phyloP scores from a whole-genome alignment of 2,113 vertebrate genomes.

The Ahaetulla prasina region DNA sequence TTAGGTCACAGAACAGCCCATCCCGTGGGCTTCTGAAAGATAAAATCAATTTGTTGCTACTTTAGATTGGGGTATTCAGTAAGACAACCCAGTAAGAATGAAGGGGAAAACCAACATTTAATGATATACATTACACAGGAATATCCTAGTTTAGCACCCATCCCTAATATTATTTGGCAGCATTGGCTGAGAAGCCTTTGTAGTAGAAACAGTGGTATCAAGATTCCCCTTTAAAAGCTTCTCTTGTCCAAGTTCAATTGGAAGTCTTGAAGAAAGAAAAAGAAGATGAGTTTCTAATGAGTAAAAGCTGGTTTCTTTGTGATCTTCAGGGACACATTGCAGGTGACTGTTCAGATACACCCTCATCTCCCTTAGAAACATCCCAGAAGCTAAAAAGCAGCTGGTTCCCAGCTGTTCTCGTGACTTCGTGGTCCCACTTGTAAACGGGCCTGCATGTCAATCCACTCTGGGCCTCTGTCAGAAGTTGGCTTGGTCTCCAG shows the following conservation, averaged over 20 bases:
- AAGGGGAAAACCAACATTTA: background rate
- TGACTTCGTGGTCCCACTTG: background rate
- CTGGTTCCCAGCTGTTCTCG: background rate
- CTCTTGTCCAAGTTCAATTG: background rate
- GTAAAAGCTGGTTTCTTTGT: background rate
- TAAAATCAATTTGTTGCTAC: background rate
- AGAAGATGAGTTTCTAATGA: conserved; percentile 5
- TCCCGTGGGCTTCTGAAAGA: background rate
- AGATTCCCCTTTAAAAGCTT: background rate
- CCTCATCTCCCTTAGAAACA: background rate
- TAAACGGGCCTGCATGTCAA: rapidly evolving
- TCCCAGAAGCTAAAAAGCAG: conserved; percentile 4
- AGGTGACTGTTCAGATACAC: background rate
- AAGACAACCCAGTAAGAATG: background rate
- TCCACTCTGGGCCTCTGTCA: background rate
- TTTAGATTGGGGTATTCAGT: background rate
- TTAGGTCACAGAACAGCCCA: background rate
- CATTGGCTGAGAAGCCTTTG: background rate
- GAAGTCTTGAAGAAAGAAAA: background rate
- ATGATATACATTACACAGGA: background rate
- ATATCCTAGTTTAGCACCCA: background rate
- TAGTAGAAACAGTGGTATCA: background rate
- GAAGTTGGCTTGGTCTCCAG: background rate
- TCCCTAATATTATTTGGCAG: background rate
- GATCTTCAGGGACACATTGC: background rate